Conservation (phyloP, 2,797 vertebrate genomes). For the Alectoris magna region DNA sequence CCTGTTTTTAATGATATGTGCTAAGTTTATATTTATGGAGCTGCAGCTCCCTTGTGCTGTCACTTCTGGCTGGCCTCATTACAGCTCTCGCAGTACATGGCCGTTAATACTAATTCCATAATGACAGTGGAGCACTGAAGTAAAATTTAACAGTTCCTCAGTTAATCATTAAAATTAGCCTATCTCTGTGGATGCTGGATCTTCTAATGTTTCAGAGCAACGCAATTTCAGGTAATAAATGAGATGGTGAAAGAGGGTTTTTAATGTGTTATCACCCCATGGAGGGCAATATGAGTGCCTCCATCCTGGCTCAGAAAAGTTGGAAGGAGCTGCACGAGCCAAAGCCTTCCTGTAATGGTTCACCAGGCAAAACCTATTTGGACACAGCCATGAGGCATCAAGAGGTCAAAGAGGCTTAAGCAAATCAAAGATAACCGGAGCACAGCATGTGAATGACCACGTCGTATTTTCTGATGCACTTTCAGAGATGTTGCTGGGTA, state of each 20-base stretch:
- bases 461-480: not conserved
- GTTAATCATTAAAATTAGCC: slow-evolving; percentile 81
- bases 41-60: slow-evolving; percentile 40
- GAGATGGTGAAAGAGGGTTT: slow-evolving; percentile 61
- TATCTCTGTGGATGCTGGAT: slow-evolving; percentile 61
- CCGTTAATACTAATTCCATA: slow-evolving; percentile 75
- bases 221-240: slow-evolving; percentile 74
- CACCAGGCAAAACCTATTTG: not conserved
- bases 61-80: slow-evolving; percentile 67
- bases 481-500: not conserved
- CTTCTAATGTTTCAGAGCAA: slow-evolving; percentile 64
- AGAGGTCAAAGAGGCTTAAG: slow-evolving; percentile 35
- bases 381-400: not conserved
- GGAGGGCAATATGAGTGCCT: slow-evolving; percentile 32
- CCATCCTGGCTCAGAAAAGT: slow-evolving; percentile 15
- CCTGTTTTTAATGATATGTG: not conserved
- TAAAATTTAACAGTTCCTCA: slow-evolving; percentile 78
- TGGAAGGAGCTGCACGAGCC: not conserved
- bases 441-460: not conserved
- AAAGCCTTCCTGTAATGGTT: not conserved
- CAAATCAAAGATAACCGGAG: not conserved
- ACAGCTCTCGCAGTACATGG: slow-evolving; percentile 54
- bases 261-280: slow-evolving; percentile 41
- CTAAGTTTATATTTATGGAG: slow-evolving; percentile 43
- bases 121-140: slow-evolving; percentile 67